phyloP scores from a whole-genome alignment of 2,888 invertebrate species.

The Caenorhabditis sp. region DNA sequence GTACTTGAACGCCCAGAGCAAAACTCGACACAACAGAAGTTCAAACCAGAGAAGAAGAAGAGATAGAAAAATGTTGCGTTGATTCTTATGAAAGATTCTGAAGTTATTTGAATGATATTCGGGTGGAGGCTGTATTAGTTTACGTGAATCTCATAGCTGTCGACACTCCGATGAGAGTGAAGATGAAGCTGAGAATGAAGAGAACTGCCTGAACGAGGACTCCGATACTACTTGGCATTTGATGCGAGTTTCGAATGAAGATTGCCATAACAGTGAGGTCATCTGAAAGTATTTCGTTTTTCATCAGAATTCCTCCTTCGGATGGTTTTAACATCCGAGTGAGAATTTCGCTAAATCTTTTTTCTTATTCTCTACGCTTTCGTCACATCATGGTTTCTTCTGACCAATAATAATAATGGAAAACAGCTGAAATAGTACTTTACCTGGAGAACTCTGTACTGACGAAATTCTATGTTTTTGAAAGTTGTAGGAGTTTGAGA shows the following conservation, averaged over 20 bases:
- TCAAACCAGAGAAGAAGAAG: slow-evolving; percentile 62
- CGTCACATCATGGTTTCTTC: no score
- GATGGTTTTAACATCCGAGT: not conserved
- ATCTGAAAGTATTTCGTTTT: slow-evolving; percentile 28
- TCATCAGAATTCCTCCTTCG: not conserved
- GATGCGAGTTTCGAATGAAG: slow-evolving; percentile 55
- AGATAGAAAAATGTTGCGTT: slow-evolving; percentile 55
- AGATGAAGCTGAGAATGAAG: slow-evolving; percentile 53
- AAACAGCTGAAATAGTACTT: no score
- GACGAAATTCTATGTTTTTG: no score
- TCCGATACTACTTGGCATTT: slow-evolving; percentile 35
- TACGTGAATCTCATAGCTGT: slow-evolving; percentile 56
- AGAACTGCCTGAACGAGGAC: slow-evolving; percentile 51
- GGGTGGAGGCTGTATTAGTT: no score
- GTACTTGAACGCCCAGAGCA: slow-evolving; percentile 62
- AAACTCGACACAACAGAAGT: slow-evolving; percentile 40
- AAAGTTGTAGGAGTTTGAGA: no score
- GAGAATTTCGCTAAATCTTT: not conserved
- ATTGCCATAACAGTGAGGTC: slow-evolving; percentile 62
- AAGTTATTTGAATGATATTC: not conserved
- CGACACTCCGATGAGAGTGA: slow-evolving; percentile 53
- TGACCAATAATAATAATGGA: no score
- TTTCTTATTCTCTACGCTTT: no score
- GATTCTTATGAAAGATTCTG: slow-evolving; percentile 64
- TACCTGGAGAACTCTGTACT: no score